Percentiles rank a stretch among this genome's conserved stretches.
Conservation (phyloP, 2,113 vertebrate species). For the Hippotragus niger region DNA sequence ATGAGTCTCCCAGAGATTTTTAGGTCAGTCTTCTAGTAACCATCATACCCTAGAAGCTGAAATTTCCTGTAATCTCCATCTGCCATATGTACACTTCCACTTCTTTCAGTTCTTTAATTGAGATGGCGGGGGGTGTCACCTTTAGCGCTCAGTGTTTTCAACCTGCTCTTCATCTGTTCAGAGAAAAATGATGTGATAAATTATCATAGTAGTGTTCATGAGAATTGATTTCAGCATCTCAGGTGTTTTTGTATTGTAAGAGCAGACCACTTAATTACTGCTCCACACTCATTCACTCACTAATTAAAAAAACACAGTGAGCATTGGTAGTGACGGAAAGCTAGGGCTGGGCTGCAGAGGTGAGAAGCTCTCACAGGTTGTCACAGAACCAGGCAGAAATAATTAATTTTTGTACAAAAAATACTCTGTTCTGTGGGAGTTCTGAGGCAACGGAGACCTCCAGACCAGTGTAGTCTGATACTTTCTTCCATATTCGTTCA, state of each 20-base stretch:
- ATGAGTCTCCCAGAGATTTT: background rate
- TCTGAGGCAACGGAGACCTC: background rate
- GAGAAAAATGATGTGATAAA: no score
- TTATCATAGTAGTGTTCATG: background rate
- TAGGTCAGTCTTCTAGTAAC: background rate
- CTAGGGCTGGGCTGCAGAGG: background rate
- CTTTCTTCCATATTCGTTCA: background rate
- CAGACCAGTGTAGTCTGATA: no score
- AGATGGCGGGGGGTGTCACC: background rate
- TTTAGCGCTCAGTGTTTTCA: background rate
- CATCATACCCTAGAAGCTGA: no score
- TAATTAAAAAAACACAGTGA: background rate
- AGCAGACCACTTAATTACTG: background rate
- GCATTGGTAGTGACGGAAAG: background rate
- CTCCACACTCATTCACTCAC: background rate
- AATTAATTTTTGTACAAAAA: accelerated
- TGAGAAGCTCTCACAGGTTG: background rate
- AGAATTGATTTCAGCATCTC: background rate
- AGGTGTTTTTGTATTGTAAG: background rate
- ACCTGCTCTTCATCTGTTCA: background rate
- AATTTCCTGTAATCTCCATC: background rate
- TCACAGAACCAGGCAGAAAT: background rate
- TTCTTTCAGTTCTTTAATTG: background rate
- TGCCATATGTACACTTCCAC: background rate
- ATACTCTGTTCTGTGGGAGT: background rate